Percentiles rank a stretch among this genome's conserved stretches.
Conservation (phyloP, 2,113 vertebrate genomes). For the Maccullochella peelii region DNA sequence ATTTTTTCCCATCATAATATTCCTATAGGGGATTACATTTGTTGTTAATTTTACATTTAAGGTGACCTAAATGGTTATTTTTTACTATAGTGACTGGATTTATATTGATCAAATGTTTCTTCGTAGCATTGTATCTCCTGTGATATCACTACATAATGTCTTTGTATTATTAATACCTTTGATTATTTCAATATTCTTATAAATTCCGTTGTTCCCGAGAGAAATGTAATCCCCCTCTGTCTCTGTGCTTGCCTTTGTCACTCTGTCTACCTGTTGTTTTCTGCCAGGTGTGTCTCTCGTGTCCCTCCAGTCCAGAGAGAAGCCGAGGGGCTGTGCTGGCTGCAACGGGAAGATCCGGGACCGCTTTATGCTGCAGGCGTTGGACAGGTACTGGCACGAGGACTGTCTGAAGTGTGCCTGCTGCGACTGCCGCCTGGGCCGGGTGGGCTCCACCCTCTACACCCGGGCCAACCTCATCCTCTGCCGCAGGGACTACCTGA, state of each 20-base stretch:
- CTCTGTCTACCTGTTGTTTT: constrained; percentile 14
- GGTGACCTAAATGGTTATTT: not conserved
- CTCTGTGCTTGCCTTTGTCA: not conserved
- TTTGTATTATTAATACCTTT: not conserved
- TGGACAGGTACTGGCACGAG: constrained; percentile 97
- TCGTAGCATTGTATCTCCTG: not conserved
- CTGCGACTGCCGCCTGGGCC: constrained; percentile 95
- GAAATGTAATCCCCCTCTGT: not conserved
- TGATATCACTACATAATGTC: not conserved
- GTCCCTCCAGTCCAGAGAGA: constrained; percentile 94
- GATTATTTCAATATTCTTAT: not conserved
- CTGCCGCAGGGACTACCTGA: constrained; percentile 95
- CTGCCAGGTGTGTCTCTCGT: constrained; percentile 90
- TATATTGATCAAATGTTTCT: not conserved
- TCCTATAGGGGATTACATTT: not conserved
- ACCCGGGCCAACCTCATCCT: constrained; percentile 98
- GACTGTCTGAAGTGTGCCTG: constrained; percentile 97
- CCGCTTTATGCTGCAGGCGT: constrained; percentile 95
- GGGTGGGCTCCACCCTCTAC: constrained; percentile 96
- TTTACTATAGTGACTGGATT: not conserved
- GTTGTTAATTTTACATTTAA: not conserved
- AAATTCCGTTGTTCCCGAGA: not conserved
- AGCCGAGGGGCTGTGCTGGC: constrained; percentile 94
- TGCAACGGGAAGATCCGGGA: constrained; percentile 96
- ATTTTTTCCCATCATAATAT: not conserved